Evolutionary conservation across 2,888 invertebrate genomes (phyloP), one percentile per base, ranked within the genome.

Genomic region (Resseliella maxima): DNA sequence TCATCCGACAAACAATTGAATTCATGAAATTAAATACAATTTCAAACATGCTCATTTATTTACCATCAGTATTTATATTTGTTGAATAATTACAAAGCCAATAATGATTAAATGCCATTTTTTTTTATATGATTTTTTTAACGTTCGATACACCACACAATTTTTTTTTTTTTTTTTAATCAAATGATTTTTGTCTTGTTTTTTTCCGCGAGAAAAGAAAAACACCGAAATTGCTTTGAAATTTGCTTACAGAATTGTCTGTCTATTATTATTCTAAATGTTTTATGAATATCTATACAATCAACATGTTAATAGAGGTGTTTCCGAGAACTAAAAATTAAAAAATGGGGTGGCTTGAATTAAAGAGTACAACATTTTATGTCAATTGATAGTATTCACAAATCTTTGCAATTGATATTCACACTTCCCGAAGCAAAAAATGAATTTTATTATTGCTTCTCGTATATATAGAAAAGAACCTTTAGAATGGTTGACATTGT

Each of bases 51-150:
- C 35, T 36, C 24, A 36, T 36, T 1, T 36, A 85, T 85, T 83
- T 85, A 85, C 85, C 85, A 6, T 85, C 41, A 41, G 41, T 85
- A 45, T 10, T 41, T 8, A 41, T 15, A 18, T 85, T 85, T 1
- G n/a, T n/a, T 24, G 41, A 41, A 85, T 85, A 85, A 85, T 85
- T 85, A 85, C 85, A 85, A 45, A 85, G 85, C 85, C 85, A 85
- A 41, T 85, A 10, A 3, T 85, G 38, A 85, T 85, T 85, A 24
- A 85, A n/a, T 85, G n/a, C 41, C 38, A 85, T 41, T 45, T 41
- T 85, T 36, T 6, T 15, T 3, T 35, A 81, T 81, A 21, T 35
- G 1, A 36, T 15, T 21, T 2, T 2, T 5, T 21, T 59, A 24
- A 24, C 6, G 5, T 24, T 59, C 1, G 27, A n/a, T 24, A 24